Percentiles rank a stretch among this genome's conserved stretches.
Conservation (phyloP, 2,797 vertebrate genomes). For the Hydrocynus forskahlii region DNA sequence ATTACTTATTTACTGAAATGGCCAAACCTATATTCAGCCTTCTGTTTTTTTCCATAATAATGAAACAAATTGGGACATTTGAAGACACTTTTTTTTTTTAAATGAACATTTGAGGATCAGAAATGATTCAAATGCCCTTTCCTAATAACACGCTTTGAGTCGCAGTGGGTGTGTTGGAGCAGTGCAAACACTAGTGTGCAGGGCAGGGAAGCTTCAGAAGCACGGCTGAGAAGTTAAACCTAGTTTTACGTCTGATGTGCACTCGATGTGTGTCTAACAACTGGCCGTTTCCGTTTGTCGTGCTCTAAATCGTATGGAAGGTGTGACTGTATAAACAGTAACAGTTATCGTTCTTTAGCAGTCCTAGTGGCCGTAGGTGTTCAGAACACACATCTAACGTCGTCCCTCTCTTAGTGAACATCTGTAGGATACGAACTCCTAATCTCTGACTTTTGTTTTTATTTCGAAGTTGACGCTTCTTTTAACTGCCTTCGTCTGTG, state of each 20-base stretch:
- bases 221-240: neutral
- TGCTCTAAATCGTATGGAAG: constrained; percentile 11
- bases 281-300: constrained; percentile 28
- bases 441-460: neutral
- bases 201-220: neutral
- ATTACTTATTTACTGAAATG: too few species aligned
- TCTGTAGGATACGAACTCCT: neutral
- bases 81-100: too few species aligned
- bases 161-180: neutral
- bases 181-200: neutral
- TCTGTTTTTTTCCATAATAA: too few species aligned
- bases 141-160: neutral
- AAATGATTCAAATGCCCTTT: neutral
- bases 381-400: neutral
- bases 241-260: neutral
- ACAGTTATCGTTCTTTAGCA: neutral
- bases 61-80: too few species aligned
- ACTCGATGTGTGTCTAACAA: constrained; percentile 14
- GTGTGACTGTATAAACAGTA: constrained; percentile 32
- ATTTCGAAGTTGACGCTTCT: neutral
- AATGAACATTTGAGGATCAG: neutral
- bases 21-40: too few species aligned
- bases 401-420: neutral
- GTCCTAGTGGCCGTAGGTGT: constrained; percentile 2
- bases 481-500: constrained; percentile 26